Percentiles rank a stretch among this genome's conserved stretches.
Conservation (phyloP, 2,797 vertebrate species). For the Muscicapa striata region DNA sequence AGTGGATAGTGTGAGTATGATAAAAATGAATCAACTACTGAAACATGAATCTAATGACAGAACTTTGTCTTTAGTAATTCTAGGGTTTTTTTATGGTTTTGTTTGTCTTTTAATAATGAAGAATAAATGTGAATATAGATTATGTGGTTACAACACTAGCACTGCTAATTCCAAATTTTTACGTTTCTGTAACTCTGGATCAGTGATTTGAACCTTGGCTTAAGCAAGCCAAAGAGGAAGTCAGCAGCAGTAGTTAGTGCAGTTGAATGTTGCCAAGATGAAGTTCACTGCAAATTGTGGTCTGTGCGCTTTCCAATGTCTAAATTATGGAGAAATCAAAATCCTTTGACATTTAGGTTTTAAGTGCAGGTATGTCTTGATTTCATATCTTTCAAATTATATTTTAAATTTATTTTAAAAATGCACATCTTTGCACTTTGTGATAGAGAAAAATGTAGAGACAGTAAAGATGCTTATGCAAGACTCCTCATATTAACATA, state of each 20-base stretch:
- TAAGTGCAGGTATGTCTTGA: neutral
- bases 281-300: neutral
- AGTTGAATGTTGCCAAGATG: neutral
- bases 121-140: neutral
- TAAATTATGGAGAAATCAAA: neutral
- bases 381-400: neutral
- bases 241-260: neutral
- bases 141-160: neutral
- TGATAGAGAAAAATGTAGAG: neutral
- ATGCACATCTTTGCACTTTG: neutral
- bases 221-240: neutral
- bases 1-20: neutral
- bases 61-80: neutral
- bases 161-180: neutral
- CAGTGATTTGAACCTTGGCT: rapidly evolving
- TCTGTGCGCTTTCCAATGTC: neutral
- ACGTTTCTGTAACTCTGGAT: neutral
- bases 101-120: neutral
- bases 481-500: neutral
- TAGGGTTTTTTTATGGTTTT: neutral
- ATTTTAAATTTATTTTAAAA: neutral
- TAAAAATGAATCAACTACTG: neutral
- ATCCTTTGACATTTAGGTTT: neutral
- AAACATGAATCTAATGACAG: rapidly evolving
- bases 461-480: neutral